Conservation (phyloP, 2,888 invertebrate species). For the Capitulum mitella region DNA sequence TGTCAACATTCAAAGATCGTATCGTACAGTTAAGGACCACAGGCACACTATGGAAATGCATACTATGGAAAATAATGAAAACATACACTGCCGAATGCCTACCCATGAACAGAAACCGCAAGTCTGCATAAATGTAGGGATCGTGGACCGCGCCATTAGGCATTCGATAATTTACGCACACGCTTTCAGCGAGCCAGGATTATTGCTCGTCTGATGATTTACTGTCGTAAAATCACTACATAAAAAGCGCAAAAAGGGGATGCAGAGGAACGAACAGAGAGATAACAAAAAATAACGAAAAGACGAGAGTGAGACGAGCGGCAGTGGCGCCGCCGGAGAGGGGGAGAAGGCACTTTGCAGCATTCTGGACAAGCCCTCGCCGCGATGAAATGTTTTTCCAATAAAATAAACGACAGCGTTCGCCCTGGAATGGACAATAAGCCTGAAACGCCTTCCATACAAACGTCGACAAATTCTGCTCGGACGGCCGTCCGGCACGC, state of each 20-base stretch:
- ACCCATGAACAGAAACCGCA: no score
- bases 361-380: not conserved
- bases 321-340: not conserved
- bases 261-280: not conserved
- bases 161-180: not conserved
- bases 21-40: no score
- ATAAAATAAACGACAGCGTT: constrained; percentile 4
- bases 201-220: not conserved
- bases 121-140: no score
- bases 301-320: not conserved
- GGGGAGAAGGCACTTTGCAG: not conserved
- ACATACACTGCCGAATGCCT: no score
- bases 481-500: not conserved
- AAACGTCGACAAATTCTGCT: not conserved
- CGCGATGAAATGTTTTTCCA: constrained; percentile 21
- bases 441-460: not conserved
- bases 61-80: no score
- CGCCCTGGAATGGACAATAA: not conserved
- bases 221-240: not conserved
- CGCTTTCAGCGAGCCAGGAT: not conserved
- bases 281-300: not conserved
- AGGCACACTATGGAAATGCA: no score
- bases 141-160: no score
- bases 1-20: no score
- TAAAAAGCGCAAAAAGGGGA: not conserved